A percentile compares a stretch with the other conserved stretches of the same genome.
Conservation (phyloP, 2,797 vertebrate species). For the Girardinus metallicus region DNA sequence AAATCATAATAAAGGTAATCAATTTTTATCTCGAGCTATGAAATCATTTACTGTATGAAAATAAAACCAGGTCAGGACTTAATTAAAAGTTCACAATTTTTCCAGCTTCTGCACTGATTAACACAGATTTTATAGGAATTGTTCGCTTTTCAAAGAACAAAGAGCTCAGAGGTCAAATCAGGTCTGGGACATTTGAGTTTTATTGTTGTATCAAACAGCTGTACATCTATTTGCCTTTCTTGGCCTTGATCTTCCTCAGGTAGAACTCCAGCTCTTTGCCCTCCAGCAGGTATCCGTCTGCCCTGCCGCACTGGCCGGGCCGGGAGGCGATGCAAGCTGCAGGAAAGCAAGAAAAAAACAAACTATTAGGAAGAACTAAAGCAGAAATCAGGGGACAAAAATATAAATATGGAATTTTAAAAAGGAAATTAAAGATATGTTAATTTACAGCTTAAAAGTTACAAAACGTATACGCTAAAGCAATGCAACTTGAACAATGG, state of each 20-base stretch:
- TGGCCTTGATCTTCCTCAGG: conserved; percentile 98
- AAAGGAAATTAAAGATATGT: not conserved
- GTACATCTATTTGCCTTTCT: conserved; percentile 97
- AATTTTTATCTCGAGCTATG: too few relatives aligned
- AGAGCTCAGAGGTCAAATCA: not conserved
- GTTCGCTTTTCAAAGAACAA: not conserved
- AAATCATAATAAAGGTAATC: too few relatives aligned
- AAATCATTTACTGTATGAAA: too few relatives aligned
- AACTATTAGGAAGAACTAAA: not conserved
- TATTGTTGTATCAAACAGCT: conserved; percentile 80
- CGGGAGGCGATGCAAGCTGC: conserved; percentile 94
- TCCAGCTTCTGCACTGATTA: not conserved
- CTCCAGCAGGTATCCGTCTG: conserved; percentile 94
- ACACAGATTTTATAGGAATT: not conserved
- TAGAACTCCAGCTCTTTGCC: conserved; percentile 99
- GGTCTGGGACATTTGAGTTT: conserved; percentile 61
- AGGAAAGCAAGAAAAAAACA: not conserved
- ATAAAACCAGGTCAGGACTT: not conserved
- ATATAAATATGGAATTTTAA: too few relatives aligned
- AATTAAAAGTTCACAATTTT: not conserved
- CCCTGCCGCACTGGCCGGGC: conserved; percentile 96
- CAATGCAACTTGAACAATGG: not conserved
- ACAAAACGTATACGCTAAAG: too few relatives aligned
- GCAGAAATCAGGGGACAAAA: not conserved
- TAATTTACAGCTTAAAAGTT: not conserved